A percentile compares a stretch with the other conserved stretches of the same genome.
Conservation (phyloP, 2,888 invertebrate genomes). For the Autographa pulchrina region DNA sequence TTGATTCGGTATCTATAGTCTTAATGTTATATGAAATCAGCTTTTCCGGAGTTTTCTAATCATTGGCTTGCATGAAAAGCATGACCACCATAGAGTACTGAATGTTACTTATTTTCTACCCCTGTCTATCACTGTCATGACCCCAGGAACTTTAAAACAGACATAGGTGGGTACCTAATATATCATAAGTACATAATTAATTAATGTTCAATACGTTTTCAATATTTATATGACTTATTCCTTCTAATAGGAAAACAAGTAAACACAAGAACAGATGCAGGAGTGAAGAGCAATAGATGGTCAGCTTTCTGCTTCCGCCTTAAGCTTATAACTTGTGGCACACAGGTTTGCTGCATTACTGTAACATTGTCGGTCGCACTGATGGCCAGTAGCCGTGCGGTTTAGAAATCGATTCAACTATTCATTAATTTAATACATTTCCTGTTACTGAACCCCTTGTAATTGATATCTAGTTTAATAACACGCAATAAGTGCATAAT, state of each 20-base stretch:
- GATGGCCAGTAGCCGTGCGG: conserved; percentile 79
- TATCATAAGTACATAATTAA: no score
- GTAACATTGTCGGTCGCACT: conserved; percentile 70
- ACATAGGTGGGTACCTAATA: no score
- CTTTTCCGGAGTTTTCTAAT: neutral
- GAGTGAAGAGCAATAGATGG: neutral
- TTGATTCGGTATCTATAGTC: neutral
- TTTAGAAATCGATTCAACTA: conserved; percentile 79
- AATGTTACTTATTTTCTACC: no score
- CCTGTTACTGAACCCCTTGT: conserved; percentile 72
- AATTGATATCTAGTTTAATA: conserved; percentile 71
- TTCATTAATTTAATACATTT: conserved; percentile 78
- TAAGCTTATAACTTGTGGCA: conserved; percentile 54
- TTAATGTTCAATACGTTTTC: no score
- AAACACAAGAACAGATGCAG: neutral
- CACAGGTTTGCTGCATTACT: conserved; percentile 69
- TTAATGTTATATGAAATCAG: no score
- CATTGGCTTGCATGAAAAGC: neutral
- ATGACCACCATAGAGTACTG: no score
- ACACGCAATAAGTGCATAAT: conserved; percentile 51
- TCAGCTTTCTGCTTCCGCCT: neutral
- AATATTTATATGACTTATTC: no score
- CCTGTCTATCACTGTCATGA: no score
- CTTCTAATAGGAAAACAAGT: no score
- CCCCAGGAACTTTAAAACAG: no score